Percentiles rank a stretch among this genome's conserved stretches.
Conservation (phyloP, 2,113 vertebrate genomes). For the Caranx ignobilis region DNA sequence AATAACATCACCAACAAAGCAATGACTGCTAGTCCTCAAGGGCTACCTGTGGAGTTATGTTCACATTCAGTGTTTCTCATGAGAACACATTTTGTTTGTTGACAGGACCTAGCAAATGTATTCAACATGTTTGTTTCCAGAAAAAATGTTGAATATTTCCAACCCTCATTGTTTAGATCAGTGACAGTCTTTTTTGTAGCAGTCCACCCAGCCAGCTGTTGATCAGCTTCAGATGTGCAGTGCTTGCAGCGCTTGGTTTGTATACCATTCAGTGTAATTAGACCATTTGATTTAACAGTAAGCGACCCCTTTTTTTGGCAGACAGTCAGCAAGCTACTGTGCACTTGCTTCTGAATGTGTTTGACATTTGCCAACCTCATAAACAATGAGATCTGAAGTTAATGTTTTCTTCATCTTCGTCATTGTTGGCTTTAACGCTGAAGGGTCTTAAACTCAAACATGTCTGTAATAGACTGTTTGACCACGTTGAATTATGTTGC, state of each 20-base stretch:
- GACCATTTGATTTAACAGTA: neutral
- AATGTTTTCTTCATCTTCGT: neutral
- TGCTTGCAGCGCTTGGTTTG: neutral
- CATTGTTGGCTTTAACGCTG: neutral
- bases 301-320: neutral
- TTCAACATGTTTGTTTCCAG: neutral
- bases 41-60: neutral
- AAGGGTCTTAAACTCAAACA: neutral
- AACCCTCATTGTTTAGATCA: neutral
- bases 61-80: slow-evolving; percentile 1
- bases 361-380: neutral
- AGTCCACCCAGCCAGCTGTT: neutral
- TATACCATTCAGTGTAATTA: neutral
- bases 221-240: neutral
- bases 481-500: neutral
- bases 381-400: neutral
- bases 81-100: neutral
- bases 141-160: neutral
- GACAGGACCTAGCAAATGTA: neutral
- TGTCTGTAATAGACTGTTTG: neutral
- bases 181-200: neutral
- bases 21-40: neutral
- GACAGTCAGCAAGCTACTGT: neutral
- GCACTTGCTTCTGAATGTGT: neutral
- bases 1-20: slow-evolving; percentile 1